Evolutionary conservation across 2,888 invertebrate genomes (phyloP), one percentile per base, ranked within the genome.

Genomic region (Epistrophella euchroma): DNA sequence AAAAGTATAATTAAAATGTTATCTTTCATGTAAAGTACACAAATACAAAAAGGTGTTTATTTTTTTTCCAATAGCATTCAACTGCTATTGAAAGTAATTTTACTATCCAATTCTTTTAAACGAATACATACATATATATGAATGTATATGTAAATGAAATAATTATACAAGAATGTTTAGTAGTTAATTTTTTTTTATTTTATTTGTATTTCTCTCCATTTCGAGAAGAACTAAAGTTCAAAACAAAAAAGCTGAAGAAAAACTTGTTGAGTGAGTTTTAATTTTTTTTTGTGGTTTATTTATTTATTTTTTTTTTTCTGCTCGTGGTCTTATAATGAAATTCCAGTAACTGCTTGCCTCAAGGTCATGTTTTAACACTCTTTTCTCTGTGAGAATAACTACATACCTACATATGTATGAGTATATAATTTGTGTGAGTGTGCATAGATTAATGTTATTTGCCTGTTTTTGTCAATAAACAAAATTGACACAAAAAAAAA

Each of bases 311-410:
- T 76, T 60, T 84, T 80, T 76, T 68, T 72, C 70, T 76, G 47
- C 15, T 81, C 72, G 81, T 73, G 60, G 76, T 85, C 62, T 85
- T 76, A 43, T 80, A 81, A 85, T 81, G 72, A 81, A 76, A 85
- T 85, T 81, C 85, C 68, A 73, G 76, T 81, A 81, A 77, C 68
- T 70, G 76, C 43, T 81, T 68, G 85, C 85, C 81, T 85, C 85
- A 85, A 85, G 85, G 85, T 85, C 85, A 76, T 32, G 9, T 85
- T 73, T 85, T 77, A 68, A 60, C 66, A 76, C 66, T 85, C 77
- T 85, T 85, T 85, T 85, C 58, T 85, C 72, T 84, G 45, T 58
- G 62, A 58, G 58, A 62, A 62, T 47, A 43, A 13, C 43, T 15
- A 47, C 40, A 15, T 10, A 9, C 9, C 2, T 9, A 9, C 9